Evolutionary conservation across 2,888 invertebrate genomes (phyloP), one percentile per base, ranked within the genome.

Genomic region (Cheilosia grossa): DNA sequence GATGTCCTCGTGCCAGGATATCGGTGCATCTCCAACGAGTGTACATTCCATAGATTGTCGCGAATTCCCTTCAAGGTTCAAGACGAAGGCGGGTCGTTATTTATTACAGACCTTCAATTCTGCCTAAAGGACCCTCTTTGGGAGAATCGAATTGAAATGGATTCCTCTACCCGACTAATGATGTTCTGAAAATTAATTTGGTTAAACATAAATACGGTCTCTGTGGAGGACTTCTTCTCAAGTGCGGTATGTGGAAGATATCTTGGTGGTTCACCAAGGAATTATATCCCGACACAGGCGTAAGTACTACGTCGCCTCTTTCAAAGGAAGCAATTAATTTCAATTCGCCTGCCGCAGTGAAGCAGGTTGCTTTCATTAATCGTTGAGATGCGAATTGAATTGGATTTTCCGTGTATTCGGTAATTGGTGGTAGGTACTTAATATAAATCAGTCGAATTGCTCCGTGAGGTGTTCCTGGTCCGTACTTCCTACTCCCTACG

Each of bases 241-340:
- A 56, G 21, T 56, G 33, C 10, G 56, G 56, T 9, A 56, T 56
- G n/a, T 56, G n/a, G 17, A 9, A 10, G 37, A 37, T 37, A 13
- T 17, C 17, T 56, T 37, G 13, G 10, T 56, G 13, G 10, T 37
- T 30, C 27, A n/a, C 7, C 17, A 13, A 27, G 15, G 3, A 53
- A 53, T n/a, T 54, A 17, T 30, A n/a, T 54, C 7, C 9, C 17
- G 2, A 47, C 17, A 47, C 17, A 17, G 9, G 17, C 9, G 5
- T 19, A 47, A 4, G 30, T 33, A 17, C 17, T 33, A 37, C 13
- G 10, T 37, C 37, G 10, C 9, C 2, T 33, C 27, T 17, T 33
- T 54, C 54, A 54, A 56, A 56, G 56, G 37, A 56, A 56, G 37
- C 56, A 56, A 56, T 56, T 56, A 56, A 56, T 56, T 56, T 33